Percentiles rank a stretch among this genome's conserved stretches.
Conservation (phyloP, 2,888 invertebrate genomes). For the Silvanus unidentatus region DNA sequence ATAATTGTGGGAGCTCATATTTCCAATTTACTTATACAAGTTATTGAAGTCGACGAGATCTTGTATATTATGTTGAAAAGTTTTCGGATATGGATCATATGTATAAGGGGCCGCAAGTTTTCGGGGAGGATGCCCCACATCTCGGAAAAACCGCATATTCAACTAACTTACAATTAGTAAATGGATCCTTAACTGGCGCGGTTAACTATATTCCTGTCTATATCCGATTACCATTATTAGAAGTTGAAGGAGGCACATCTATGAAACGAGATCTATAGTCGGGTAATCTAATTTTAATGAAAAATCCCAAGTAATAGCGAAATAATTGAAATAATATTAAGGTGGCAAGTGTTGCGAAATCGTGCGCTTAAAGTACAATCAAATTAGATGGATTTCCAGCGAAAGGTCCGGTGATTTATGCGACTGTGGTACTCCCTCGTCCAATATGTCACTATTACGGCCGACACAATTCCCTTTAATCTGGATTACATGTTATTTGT, state of each 20-base stretch:
- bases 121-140: too few species aligned
- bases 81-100: too few species aligned
- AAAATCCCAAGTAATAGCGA: too few species aligned
- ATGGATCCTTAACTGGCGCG: constrained; percentile 30
- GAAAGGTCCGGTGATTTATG: constrained; percentile 20
- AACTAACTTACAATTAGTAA: constrained; percentile 25
- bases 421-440: constrained; percentile 22
- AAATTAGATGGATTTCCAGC: background rate
- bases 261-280: background rate
- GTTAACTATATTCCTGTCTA: constrained; percentile 30
- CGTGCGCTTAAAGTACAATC: background rate
- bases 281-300: background rate
- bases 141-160: too few species aligned
- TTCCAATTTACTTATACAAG: too few species aligned
- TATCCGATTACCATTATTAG: constrained; percentile 29
- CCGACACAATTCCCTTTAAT: constrained; percentile 35
- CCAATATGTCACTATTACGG: constrained; percentile 38
- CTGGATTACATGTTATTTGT: constrained; percentile 39
- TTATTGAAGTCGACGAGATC: too few species aligned
- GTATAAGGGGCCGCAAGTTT: too few species aligned
- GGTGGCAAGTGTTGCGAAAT: background rate
- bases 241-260: constrained; percentile 6
- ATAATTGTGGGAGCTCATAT: too few species aligned
- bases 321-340: too few species aligned
- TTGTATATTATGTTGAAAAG: too few species aligned